A percentile compares a stretch with the other conserved stretches of the same genome.
These are phyloP conservation scores for Chiloscyllium plagiosum DNA, from an alignment of 2,113 vertebrate genomes.

Conservation along the genomic window DNA sequence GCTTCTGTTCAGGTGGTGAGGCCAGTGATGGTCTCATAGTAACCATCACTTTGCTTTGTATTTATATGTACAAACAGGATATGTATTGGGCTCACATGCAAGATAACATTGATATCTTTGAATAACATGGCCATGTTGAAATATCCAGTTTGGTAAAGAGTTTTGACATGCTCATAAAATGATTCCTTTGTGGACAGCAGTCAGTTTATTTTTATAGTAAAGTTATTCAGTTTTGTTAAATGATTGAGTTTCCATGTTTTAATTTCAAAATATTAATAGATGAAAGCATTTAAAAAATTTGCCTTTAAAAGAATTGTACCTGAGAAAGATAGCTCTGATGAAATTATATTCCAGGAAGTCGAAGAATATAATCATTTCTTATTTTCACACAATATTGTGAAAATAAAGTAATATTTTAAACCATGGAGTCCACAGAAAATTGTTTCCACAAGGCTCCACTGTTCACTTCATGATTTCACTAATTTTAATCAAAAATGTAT, in stretches of 20 bases:
- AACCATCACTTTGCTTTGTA: neutral
- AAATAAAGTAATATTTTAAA: neutral
- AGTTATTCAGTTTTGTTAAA: neutral
- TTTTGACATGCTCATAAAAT: neutral
- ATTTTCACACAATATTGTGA: neutral
- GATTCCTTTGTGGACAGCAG: neutral
- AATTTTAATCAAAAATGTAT: neutral
- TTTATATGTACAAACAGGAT: neutral
- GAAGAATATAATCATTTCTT: neutral
- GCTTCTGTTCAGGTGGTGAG: neutral
- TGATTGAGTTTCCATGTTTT: neutral
- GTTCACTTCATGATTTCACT: neutral
- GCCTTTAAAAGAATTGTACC: neutral
- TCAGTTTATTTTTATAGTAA: neutral
- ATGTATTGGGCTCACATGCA: neutral
- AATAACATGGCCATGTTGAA: neutral
- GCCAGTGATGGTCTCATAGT: neutral
- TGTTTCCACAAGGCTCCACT: neutral
- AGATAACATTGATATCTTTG: neutral
- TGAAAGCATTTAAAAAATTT: neutral
- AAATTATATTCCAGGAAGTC: neutral
- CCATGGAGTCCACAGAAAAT: neutral
- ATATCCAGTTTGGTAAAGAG: neutral
- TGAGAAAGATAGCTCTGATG: neutral
- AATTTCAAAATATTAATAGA: neutral